Conservation (phyloP, 2,113 vertebrate genomes). For the Pelecanoides urinatrix region DNA sequence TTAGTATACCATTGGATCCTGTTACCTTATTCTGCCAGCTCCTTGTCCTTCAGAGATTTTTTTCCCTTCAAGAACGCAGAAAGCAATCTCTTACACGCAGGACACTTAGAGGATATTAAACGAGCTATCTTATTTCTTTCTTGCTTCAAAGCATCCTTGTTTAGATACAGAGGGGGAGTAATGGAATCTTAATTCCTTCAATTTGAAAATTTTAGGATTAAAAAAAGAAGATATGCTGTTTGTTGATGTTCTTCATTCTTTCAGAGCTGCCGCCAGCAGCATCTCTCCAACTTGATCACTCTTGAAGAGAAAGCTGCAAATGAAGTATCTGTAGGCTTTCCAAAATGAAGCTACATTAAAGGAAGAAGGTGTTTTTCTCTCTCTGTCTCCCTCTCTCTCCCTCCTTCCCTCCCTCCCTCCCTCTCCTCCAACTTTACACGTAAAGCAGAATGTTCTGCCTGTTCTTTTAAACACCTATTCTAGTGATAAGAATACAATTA, state of each 20-base stretch:
- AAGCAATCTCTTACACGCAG: background rate
- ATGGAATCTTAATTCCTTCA: slow-evolving; percentile 46
- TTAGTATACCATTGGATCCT: background rate
- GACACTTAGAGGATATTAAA: slow-evolving; percentile 41
- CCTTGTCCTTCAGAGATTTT: background rate
- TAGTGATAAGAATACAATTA: slow-evolving; percentile 2
- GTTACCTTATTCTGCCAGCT: background rate
- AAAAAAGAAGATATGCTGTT: background rate
- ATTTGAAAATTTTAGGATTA: slow-evolving; percentile 56
- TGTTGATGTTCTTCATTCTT: slow-evolving; percentile 27
- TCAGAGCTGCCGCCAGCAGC: background rate
- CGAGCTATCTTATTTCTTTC: background rate
- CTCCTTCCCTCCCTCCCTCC: no score
- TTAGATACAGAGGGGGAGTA: slow-evolving; percentile 47
- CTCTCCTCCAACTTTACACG: background rate
- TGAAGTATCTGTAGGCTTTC: slow-evolving; percentile 24
- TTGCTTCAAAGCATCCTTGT: slow-evolving; percentile 20
- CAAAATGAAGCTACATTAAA: slow-evolving; percentile 16
- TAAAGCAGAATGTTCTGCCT: background rate
- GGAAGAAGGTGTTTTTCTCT: slow-evolving; percentile 5
- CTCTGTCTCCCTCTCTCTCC: background rate
- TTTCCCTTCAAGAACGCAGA: background rate
- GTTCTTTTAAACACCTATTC: slow-evolving; percentile 34
- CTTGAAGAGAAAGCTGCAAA: slow-evolving; percentile 48
- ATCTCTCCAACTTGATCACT: slow-evolving; percentile 14